phyloP scores from a whole-genome alignment of 2,113 vertebrate genomes.

The Electrona antarctica region DNA sequence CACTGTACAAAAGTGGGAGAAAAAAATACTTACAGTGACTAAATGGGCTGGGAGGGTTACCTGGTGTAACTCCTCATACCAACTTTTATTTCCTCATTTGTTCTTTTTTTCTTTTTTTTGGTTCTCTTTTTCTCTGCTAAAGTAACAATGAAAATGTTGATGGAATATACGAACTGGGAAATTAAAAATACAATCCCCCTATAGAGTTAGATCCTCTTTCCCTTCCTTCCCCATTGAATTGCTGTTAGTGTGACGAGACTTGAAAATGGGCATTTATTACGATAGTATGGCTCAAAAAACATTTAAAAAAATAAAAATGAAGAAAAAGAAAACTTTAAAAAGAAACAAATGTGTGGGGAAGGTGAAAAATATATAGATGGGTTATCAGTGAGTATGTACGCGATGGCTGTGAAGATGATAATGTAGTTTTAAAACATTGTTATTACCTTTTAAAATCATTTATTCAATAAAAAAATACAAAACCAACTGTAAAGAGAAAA shows the following conservation, averaged over 20 bases:
- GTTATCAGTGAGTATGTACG: slow-evolving; percentile 94
- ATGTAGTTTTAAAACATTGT: slow-evolving; percentile 99
- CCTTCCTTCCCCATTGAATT: slow-evolving; percentile 89
- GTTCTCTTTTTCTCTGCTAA: slow-evolving; percentile 67
- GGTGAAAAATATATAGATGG: slow-evolving; percentile 77
- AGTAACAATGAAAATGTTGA: slow-evolving; percentile 83
- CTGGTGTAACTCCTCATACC: slow-evolving; percentile 88
- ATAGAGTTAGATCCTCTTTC: slow-evolving; percentile 88
- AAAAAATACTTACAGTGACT: slow-evolving; percentile 80
- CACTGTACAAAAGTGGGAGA: slow-evolving; percentile 83
- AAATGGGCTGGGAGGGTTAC: slow-evolving; percentile 82
- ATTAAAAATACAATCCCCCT: slow-evolving; percentile 73
- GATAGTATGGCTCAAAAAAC: slow-evolving; percentile 84
- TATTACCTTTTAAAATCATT: slow-evolving; percentile 99
- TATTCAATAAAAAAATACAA: slow-evolving; percentile 97
- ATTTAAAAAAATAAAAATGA: slow-evolving; percentile 74
- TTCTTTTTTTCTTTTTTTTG: slow-evolving; percentile 70
- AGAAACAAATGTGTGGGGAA: slow-evolving; percentile 61
- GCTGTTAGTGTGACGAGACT: slow-evolving; percentile 92
- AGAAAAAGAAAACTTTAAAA: slow-evolving; percentile 67
- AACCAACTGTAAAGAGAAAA: slow-evolving; percentile 64
- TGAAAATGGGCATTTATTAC: slow-evolving; percentile 90
- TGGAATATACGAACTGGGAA: slow-evolving; percentile 72
- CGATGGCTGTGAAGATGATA: slow-evolving; percentile 95
- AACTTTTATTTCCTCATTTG: slow-evolving; percentile 51